phyloP scores from a whole-genome alignment of 53 echinoderm and acorn worm genomes.

The Zoroaster sp. region DNA sequence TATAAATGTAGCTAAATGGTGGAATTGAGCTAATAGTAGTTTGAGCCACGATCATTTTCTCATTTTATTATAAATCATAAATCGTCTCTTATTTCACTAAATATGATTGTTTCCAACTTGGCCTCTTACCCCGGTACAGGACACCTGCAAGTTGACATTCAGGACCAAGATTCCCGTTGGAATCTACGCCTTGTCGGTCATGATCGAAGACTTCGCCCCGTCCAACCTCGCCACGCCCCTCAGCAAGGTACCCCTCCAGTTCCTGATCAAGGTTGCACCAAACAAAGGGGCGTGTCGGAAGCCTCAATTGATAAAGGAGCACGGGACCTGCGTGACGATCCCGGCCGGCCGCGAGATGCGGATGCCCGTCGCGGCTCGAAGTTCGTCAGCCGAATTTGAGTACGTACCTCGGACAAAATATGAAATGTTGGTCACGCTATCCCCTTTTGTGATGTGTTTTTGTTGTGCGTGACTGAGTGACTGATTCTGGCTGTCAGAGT shows the following conservation, averaged over 20 bases:
- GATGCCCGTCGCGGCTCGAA: not conserved
- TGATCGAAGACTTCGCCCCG: slow-evolving; percentile 30
- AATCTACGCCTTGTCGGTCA: slow-evolving; percentile 12
- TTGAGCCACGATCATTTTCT: too few species aligned
- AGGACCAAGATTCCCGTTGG: not conserved
- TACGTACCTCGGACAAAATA: not conserved
- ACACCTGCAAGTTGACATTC: slow-evolving; percentile 22
- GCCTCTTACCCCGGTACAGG: too few species aligned
- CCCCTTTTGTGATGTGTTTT: too few species aligned
- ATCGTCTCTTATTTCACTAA: too few species aligned
- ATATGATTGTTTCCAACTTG: too few species aligned
- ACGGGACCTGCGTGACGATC: slow-evolving; percentile 10
- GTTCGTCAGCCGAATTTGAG: slow-evolving; percentile 11
- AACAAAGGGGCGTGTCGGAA: slow-evolving; percentile 80
- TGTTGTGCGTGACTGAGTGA: too few species aligned
- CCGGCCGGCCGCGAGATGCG: slow-evolving; percentile 1
- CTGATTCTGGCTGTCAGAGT: too few species aligned
- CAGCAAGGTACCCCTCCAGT: slow-evolving; percentile 19
- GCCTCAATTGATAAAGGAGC: slow-evolving; percentile 63
- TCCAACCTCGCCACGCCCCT: not conserved
- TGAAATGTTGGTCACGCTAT: too few species aligned
- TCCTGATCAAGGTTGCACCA: slow-evolving; percentile 64
- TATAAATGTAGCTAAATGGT: too few species aligned
- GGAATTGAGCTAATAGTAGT: too few species aligned
- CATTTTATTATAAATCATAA: too few species aligned